Evolutionary conservation across 1,140 invertebrate genomes (phyloP).

Genomic region (Trachymyrmex septentrionalis): DNA sequence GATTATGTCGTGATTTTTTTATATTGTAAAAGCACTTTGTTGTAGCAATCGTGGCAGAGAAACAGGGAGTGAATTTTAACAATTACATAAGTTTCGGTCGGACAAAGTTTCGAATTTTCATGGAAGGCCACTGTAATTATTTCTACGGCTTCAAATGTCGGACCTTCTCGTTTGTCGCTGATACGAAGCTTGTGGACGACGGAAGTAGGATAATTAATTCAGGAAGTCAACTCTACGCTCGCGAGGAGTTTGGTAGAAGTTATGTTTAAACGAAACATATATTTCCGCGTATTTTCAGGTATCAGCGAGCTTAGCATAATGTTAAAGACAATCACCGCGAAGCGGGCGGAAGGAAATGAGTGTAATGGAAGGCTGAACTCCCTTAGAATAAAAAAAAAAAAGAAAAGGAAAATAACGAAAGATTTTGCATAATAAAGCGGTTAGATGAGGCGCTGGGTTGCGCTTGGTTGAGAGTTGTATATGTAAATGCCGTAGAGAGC

Average conservation of each 20-base stretch:
- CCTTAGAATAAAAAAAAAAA: slow-evolving; percentile 60
- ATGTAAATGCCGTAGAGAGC: slow-evolving; percentile 49
- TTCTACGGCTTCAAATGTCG: slow-evolving; percentile 34
- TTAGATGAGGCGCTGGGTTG: slow-evolving; percentile 49
- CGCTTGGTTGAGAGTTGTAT: slow-evolving; percentile 34
- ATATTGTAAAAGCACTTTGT: neutral
- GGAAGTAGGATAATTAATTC: slow-evolving; percentile 57
- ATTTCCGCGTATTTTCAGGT: slow-evolving; percentile 57
- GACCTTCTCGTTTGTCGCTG: neutral
- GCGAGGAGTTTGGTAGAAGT: slow-evolving; percentile 40
- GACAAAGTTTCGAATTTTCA: slow-evolving; percentile 9
- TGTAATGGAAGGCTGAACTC: slow-evolving; percentile 61
- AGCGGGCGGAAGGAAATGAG: slow-evolving; percentile 49
- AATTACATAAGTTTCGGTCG: neutral
- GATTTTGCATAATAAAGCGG: slow-evolving; percentile 76
- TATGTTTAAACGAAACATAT: slow-evolving; percentile 47
- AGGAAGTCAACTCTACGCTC: slow-evolving; percentile 43
- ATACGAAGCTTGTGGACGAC: slow-evolving; percentile 23
- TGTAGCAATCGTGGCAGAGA: neutral
- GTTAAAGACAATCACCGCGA: slow-evolving; percentile 52
- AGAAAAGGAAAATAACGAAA: slow-evolving; percentile 64
- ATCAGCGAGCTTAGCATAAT: slow-evolving; percentile 69
- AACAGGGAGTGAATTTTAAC: neutral
- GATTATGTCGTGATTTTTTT: neutral
- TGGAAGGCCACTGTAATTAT: slow-evolving; percentile 35